A percentile compares a stretch with the other conserved stretches of the same genome.
Evolutionary conservation across 2,888 invertebrate species (phyloP).

Genomic region (Tenthredo livida): DNA sequence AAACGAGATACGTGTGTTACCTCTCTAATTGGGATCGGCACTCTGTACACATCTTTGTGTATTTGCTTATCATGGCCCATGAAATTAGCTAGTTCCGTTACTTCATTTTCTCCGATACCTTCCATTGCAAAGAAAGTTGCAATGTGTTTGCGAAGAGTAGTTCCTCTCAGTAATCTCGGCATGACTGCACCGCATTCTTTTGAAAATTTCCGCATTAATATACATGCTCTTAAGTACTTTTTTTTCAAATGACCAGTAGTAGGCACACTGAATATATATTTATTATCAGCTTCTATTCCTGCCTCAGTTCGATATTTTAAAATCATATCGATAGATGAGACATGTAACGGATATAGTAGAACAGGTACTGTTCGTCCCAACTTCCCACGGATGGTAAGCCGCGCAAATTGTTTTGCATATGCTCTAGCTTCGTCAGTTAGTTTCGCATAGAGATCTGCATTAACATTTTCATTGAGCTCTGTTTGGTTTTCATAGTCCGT

Average conservation of each 20-base stretch:
- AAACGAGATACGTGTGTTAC: too few relatives aligned
- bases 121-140: constrained; percentile 63
- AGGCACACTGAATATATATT: constrained; percentile 54
- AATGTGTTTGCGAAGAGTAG: constrained; percentile 63
- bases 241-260: constrained; percentile 35
- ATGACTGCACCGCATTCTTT: constrained; percentile 61
- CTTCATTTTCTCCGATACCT: constrained; percentile 61
- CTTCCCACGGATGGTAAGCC: constrained; percentile 59
- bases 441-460: constrained; percentile 55
- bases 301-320: constrained; percentile 56
- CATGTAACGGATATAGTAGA: constrained; percentile 56
- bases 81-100: constrained; percentile 60
- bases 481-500: constrained; percentile 55
- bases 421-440: constrained; percentile 54
- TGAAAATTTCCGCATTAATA: constrained; percentile 60
- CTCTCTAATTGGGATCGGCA: constrained; percentile 22
- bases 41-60: constrained; percentile 32
- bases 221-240: constrained; percentile 55
- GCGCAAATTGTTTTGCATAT: constrained; percentile 55
- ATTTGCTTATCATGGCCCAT: constrained; percentile 60
- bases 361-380: constrained; percentile 59
- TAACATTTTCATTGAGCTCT: constrained; percentile 54
- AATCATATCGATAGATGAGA: constrained; percentile 55
- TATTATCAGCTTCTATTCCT: constrained; percentile 54
- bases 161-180: constrained; percentile 61